These are phyloP conservation scores for Temnopleurus reevesii DNA, from an alignment of 53 echinoderm and acorn worm genomes.

Conservation along the genomic window DNA sequence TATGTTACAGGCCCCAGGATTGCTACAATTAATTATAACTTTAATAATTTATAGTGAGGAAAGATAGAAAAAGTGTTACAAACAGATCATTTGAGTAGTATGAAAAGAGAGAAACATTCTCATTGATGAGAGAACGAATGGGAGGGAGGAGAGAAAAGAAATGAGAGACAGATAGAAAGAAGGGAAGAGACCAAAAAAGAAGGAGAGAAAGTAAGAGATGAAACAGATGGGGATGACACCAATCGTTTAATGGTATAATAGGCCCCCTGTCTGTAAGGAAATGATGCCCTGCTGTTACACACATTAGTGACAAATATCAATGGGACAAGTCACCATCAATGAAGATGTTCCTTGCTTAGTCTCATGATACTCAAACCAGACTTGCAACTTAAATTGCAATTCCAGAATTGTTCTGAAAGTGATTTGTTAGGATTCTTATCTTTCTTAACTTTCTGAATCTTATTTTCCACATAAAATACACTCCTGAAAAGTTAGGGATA, in stretches of 20 bases:
- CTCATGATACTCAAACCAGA: background rate
- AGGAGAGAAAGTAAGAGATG: background rate
- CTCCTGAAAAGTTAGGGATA: no score
- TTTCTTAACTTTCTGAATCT: no score
- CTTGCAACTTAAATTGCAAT: no score
- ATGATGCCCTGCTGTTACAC: conserved; percentile 6
- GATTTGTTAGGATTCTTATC: no score
- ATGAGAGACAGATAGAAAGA: background rate
- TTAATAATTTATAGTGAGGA: background rate
- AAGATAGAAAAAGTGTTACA: background rate
- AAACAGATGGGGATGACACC: conserved; percentile 27
- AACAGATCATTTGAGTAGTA: background rate
- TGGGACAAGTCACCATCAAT: conserved; percentile 2
- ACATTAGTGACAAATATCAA: background rate
- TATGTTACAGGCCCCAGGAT: no score
- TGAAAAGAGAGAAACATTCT: background rate
- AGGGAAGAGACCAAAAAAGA: background rate
- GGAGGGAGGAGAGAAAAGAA: background rate
- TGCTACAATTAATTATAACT: no score
- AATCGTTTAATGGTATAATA: conserved; percentile 35
- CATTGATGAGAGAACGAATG: background rate
- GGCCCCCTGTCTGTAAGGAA: conserved; percentile 30
- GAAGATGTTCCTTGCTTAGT: background rate
- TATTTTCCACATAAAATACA: no score
- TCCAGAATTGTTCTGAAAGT: no score